phyloP scores from a whole-genome alignment of 2,797 vertebrate species.

The Danio kyathit region DNA sequence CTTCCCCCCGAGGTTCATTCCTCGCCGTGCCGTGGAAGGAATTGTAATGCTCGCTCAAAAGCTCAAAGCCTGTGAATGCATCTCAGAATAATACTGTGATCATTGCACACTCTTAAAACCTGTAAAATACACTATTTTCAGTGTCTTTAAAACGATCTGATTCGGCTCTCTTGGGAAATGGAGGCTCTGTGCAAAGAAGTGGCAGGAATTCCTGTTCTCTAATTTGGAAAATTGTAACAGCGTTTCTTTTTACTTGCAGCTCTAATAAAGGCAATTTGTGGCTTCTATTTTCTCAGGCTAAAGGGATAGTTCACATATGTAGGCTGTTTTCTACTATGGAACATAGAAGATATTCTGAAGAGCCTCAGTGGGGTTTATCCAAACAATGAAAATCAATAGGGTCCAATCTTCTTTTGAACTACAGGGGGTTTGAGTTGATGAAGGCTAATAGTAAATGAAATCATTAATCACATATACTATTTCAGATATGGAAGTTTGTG shows the following conservation, averaged over 20 bases:
- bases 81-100: constrained; percentile 29
- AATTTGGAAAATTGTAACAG: constrained; percentile 50
- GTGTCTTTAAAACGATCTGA: constrained; percentile 11
- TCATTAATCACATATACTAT: background rate
- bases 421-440: background rate
- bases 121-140: constrained; percentile 47
- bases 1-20: constrained; percentile 44
- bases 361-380: background rate
- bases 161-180: constrained; percentile 29
- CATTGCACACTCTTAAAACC: constrained; percentile 40
- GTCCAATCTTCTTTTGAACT: background rate
- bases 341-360: background rate
- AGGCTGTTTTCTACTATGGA: background rate
- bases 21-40: constrained; percentile 26
- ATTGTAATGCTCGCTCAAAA: constrained; percentile 49
- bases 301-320: background rate
- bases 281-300: constrained; percentile 30
- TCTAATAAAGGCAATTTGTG: constrained; percentile 46
- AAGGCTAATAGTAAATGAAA: background rate
- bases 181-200: constrained; percentile 36
- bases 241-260: constrained; percentile 65
- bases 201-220: constrained; percentile 27
- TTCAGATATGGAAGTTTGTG: too few species aligned
- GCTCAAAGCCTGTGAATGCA: constrained; percentile 22
- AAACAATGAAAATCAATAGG: background rate